phyloP scores from a whole-genome alignment of 2,797 vertebrate species.

The Molossus molossus region DNA sequence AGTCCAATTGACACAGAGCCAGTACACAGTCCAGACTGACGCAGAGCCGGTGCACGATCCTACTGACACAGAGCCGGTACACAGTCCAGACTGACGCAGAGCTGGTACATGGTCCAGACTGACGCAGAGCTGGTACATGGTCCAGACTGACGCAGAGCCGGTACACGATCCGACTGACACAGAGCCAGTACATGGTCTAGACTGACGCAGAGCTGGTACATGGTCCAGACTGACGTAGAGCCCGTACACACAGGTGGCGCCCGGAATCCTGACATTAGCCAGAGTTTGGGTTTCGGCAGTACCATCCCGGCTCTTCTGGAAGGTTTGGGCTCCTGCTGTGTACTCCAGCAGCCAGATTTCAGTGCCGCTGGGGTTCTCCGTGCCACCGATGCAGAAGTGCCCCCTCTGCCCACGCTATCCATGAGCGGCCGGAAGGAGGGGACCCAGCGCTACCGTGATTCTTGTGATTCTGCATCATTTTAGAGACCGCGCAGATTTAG shows the following conservation, averaged over 20 bases:
- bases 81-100: no score
- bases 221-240: no score
- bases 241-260: not conserved
- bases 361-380: not conserved
- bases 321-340: not conserved
- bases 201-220: no score
- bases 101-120: no score
- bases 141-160: no score
- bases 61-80: no score
- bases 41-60: no score
- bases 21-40: no score
- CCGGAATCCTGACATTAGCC: not conserved
- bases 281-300: not conserved
- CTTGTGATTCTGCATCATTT: not conserved
- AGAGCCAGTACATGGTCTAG: no score
- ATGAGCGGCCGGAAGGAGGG: not conserved
- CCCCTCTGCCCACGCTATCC: not conserved
- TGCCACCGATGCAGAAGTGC: fast-evolving
- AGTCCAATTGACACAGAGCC: no score
- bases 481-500: slow-evolving; percentile 30
- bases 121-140: no score
- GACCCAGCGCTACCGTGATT: not conserved
- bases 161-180: no score
- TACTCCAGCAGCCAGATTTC: not conserved
- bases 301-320: fast-evolving